phyloP scores from a whole-genome alignment of 1,140 invertebrate genomes.

The Pseudomyrmex cubaensis region DNA sequence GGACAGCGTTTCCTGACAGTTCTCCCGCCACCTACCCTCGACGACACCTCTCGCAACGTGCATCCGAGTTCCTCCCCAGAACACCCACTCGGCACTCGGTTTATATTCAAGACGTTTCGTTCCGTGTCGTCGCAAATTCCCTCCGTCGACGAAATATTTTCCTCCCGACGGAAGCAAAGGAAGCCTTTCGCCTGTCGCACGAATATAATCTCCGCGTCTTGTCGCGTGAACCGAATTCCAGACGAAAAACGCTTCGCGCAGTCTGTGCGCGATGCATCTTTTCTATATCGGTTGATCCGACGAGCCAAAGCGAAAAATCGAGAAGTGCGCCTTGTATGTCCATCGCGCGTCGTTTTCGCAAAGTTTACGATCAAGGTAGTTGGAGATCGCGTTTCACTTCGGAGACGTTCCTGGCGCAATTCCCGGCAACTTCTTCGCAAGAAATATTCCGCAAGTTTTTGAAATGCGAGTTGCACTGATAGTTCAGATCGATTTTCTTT shows the following conservation, averaged over 20 bases:
- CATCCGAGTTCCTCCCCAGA: conserved; percentile 1
- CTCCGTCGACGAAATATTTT: conserved; percentile 36
- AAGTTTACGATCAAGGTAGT: conserved; percentile 45
- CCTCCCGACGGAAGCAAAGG: neutral
- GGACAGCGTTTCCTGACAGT: neutral
- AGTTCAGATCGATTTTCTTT: conserved; percentile 25
- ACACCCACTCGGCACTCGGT: neutral
- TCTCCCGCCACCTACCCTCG: neutral
- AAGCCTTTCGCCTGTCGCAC: conserved; percentile 15
- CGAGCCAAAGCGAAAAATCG: neutral
- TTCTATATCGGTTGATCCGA: conserved; percentile 14
- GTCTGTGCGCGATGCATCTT: neutral
- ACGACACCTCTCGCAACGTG: neutral
- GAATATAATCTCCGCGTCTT: conserved; percentile 41
- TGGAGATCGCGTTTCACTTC: conserved; percentile 36
- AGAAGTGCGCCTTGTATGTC: neutral
- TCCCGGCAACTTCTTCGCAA: conserved; percentile 17
- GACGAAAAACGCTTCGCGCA: neutral
- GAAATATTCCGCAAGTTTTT: conserved; percentile 40
- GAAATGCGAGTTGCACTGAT: neutral
- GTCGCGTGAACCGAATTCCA: neutral
- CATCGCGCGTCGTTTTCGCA: conserved; percentile 6
- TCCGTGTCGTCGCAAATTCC: conserved; percentile 30
- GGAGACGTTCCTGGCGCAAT: conserved; percentile 20
- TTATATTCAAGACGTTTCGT: conserved; percentile 52